Conservation (phyloP, 2,797 vertebrate genomes). For the Austrolebias charrua region DNA sequence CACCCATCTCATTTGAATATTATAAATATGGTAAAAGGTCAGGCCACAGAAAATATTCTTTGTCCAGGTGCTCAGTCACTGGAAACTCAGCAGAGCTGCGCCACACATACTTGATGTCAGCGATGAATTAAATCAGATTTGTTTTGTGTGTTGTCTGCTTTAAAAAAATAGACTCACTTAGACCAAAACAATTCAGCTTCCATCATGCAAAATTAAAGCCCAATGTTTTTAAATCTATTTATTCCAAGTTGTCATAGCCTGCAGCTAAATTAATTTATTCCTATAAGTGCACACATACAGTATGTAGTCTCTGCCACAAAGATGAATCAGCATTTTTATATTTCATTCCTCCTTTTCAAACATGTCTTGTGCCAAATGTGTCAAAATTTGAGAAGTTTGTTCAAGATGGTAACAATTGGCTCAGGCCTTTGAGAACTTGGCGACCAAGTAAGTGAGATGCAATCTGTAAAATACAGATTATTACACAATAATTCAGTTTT, state of each 20-base stretch:
- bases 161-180: too few species aligned
- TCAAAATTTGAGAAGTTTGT: not conserved
- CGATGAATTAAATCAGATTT: slow-evolving; percentile 12
- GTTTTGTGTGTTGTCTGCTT: not conserved
- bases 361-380: not conserved
- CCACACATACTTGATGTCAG: slow-evolving; percentile 23
- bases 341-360: not conserved
- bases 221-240: too few species aligned
- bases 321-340: too few species aligned
- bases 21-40: slow-evolving; percentile 73
- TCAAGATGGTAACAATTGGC: not conserved
- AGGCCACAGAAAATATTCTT: slow-evolving; percentile 66
- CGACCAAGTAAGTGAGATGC: not conserved
- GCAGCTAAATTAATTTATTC: too few species aligned
- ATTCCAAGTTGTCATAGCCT: too few species aligned
- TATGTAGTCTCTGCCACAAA: too few species aligned
- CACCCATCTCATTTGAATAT: slow-evolving; percentile 79
- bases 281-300: too few species aligned
- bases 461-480: too few species aligned
- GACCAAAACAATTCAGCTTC: too few species aligned
- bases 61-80: slow-evolving; percentile 66
- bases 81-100: slow-evolving; percentile 66
- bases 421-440: not conserved
- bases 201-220: too few species aligned
- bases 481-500: too few species aligned